Evolutionary conservation across 1,140 invertebrate species (phyloP), one percentile per base, ranked within the genome.

Genomic region (Pseudomyrmex sp.): DNA sequence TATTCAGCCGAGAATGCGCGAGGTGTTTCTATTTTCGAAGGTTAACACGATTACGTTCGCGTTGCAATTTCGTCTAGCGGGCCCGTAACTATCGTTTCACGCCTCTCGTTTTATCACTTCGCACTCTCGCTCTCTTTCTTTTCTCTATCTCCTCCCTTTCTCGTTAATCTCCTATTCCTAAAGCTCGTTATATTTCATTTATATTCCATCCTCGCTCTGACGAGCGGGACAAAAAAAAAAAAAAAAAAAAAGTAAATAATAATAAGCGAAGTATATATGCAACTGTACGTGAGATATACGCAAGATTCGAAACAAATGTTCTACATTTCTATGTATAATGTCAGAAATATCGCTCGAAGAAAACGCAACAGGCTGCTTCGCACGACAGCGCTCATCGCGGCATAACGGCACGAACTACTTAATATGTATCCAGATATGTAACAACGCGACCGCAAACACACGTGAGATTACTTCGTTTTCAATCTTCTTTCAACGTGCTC

Each of bases 21-120:
- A 72, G 77, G 82, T 74, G 68, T 87, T 77, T 69, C 56, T 84
- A 84, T 84, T 84, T 88, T 84, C 58, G 58, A 87, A 44, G 56
- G 68, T 84, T 80, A 87, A 88, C 85, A 56, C 46, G 70, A 85
- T 88, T 85, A 85, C 56, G 58, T 35, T 20, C 15, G 35, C 63
- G 18, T 77, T 72, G 69, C 56, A 80, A 66, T 48, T 59, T 59
- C 76, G 76, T 79, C 76, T 79, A 79, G 65, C 66, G 54, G 66
- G 20, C 54, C 15, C 54, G 54, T 59, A 59, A 15, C 44, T 70
- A 26, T 61, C 66, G 61, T 76, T 74, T 76, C 61, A 48, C 61
- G 48, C 52, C 46, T 59, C 76, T 80, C 76, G 44, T 65, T 52
- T 52, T 52, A 10, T 13, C 50, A 12, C 50, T 13, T 52, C 50